These are phyloP conservation scores for Neodiprion pinetum DNA, from an alignment of 1,140 invertebrate genomes.

Conservation along the genomic window DNA sequence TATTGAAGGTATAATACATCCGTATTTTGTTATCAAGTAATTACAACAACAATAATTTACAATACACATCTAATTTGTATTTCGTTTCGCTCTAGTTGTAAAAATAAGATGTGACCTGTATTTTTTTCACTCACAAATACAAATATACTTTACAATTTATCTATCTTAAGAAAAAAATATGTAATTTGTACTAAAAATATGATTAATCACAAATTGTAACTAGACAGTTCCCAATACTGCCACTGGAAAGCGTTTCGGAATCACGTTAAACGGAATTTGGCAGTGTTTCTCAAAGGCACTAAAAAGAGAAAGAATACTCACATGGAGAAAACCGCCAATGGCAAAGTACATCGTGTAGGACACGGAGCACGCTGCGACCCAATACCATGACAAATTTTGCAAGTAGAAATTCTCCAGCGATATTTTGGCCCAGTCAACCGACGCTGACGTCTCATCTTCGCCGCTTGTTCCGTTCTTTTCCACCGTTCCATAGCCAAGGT, in stretches of 20 bases:
- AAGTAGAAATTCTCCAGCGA: conserved; percentile 49
- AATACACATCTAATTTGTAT: too few relatives aligned
- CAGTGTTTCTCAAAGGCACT: conserved; percentile 16
- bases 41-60: too few relatives aligned
- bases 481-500: conserved; percentile 59
- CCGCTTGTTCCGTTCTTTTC: conserved; percentile 42
- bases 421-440: conserved; percentile 21
- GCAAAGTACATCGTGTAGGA: conserved; percentile 67
- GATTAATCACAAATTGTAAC: not conserved
- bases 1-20: too few relatives aligned
- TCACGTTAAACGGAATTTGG: too few relatives aligned
- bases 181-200: conserved; percentile 17
- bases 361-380: conserved; percentile 58
- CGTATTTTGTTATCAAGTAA: too few relatives aligned
- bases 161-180: too few relatives aligned
- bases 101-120: too few relatives aligned
- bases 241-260: conserved; percentile 13
- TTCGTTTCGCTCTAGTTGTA: too few relatives aligned
- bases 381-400: conserved; percentile 59
- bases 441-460: conserved; percentile 33
- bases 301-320: conserved; percentile 57
- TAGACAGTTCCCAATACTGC: conserved; percentile 28
- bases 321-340: conserved; percentile 71
- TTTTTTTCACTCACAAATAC: too few relatives aligned
- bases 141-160: too few relatives aligned